Percentiles rank a stretch among this genome's conserved stretches.
phyloP scores from a whole-genome alignment of 2,113 vertebrate genomes.

The Gallinago undulata region DNA sequence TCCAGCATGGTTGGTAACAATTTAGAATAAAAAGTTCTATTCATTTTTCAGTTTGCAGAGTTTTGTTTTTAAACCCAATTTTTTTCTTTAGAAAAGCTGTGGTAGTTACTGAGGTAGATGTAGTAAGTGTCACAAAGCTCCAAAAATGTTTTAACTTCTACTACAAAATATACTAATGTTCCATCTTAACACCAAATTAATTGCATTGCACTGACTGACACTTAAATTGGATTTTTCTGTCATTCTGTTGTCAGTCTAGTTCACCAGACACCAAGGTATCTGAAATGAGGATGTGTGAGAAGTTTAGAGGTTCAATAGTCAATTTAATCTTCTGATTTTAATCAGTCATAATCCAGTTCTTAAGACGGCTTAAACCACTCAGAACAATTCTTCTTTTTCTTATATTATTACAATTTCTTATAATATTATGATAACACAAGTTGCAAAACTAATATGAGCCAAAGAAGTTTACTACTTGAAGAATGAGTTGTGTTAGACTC shows the following conservation, averaged over 20 bases:
- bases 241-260: neutral
- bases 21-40: neutral
- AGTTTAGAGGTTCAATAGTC: neutral
- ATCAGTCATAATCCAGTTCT: neutral
- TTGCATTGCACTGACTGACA: slow-evolving; percentile 23
- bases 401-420: neutral
- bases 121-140: neutral
- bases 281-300: slow-evolving; percentile 34
- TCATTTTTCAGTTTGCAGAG: neutral
- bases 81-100: neutral
- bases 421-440: neutral
- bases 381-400: neutral
- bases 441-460: neutral
- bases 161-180: neutral
- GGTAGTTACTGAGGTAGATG: neutral
- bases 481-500: neutral
- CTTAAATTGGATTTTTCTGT: neutral
- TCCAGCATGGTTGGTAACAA: neutral
- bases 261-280: slow-evolving; percentile 6
- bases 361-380: slow-evolving; percentile 11
- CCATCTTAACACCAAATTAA: slow-evolving; percentile 24
- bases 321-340: slow-evolving; percentile 19
- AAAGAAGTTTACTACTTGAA: neutral
- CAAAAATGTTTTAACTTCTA: neutral
- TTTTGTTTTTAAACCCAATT: neutral